Percentiles rank a stretch among this genome's conserved stretches.
Conservation (phyloP, 2,888 invertebrate genomes). For the Rotaria magnacalcarata region DNA sequence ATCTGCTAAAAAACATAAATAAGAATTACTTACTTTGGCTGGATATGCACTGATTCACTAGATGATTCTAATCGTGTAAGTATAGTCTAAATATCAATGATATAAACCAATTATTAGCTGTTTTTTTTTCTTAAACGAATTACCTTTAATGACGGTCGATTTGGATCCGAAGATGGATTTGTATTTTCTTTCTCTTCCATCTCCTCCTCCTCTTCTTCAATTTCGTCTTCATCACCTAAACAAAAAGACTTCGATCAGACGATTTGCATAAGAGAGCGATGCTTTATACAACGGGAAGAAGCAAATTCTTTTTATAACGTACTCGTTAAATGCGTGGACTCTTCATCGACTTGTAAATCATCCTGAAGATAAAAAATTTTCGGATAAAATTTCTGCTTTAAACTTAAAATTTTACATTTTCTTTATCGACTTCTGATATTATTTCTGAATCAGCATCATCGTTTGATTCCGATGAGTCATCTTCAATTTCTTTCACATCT, state of each 20-base stretch:
- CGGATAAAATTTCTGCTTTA: background rate
- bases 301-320: background rate
- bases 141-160: slow-evolving; percentile 4
- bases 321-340: background rate
- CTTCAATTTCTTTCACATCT: background rate
- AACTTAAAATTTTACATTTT: background rate
- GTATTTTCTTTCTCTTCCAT: background rate
- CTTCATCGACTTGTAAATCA: background rate
- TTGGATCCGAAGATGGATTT: background rate
- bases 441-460: background rate
- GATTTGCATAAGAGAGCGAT: no score
- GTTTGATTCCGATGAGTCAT: background rate
- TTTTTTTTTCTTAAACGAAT: background rate
- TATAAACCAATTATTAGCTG: background rate
- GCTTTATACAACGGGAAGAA: no score
- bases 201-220: background rate
- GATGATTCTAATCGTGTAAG: slow-evolving; percentile 8
- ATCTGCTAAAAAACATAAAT: no score
- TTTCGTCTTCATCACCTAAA: background rate
- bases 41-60: background rate
- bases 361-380: background rate
- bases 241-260: background rate
- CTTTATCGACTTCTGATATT: background rate
- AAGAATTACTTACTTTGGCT: background rate
- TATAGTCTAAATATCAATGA: background rate